Base-by-base conservation (phyloP, 2,888 invertebrate genomes). In the Calameuta idolon region DNA sequence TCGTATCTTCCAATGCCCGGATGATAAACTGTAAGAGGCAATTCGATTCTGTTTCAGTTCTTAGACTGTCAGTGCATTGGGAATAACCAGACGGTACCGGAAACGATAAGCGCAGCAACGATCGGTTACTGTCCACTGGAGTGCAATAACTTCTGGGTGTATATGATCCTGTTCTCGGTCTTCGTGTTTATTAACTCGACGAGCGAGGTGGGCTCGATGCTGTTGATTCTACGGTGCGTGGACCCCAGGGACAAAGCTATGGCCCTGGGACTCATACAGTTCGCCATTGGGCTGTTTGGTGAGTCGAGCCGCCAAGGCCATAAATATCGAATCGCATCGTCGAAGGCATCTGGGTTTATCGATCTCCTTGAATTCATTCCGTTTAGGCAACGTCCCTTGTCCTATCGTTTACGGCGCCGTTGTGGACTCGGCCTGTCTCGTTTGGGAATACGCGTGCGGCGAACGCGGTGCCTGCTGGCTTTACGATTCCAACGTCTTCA, bases 391-490 rank as follows among this genome's bases (percentile, higher is more conserved):
- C 92, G 97, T 98, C 89, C 98, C 98, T 85, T 98, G 98, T 92
- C 97, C 98, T n/a, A 97, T 98, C 85, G 95, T 98, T 85, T 98
- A 98, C 92, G 98, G 98, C 80, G 96, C 97, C 73, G 97, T 98
- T 5, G 96, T 98, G 78, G 98, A 98, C 93, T 97, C 97, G 2
- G 97, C 98, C 9, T 98, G 98, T 91, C 94, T 97, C 55, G 95
- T 97, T 85, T 97, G 98, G 94, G 97, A 97, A 92, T 94, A 94
- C 79, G 94, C 96, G 3, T 97, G 97, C 90, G 96, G 95, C 73
- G 94, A 95, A 87, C 93, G 94, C 85, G 97, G 97, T 80, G 97
- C 97, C 74, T 98, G 98, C 92, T 96, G 96, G 86, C 94, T 96
- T n/a, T 98, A 98, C 91, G 97, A 98, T 92, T 94, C 95, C 73